Base-by-base conservation (phyloP, 2,888 invertebrate genomes). In the Smittia aterrima region DNA sequence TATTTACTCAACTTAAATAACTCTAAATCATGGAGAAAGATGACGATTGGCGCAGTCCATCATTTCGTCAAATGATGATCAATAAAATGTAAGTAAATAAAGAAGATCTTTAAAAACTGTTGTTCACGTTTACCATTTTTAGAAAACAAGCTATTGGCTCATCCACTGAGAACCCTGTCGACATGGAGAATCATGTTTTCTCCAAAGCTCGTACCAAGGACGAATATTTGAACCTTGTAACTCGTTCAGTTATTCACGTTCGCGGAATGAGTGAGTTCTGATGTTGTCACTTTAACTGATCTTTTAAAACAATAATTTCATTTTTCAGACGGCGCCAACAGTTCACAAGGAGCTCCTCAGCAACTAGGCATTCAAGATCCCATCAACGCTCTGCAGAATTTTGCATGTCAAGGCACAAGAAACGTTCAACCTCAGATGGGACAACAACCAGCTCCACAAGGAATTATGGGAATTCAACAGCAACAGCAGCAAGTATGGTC, bases 121-220 rank as follows among this genome's bases (percentile, higher is more conserved):
- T 54, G 18, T 67, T 62, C 54, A 40, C 16, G 70, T 71, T 25
- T 74, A 53, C 76, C 72, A 74, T 76, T 73, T 64, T 27, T 81
- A 96, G 96, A 79, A 95, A 96, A 79, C 96, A 96, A 82, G 92
- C 93, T 3, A 90, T 96, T 76, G 90, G 92, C 77, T 87, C 88
- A 71, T 91, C 92, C 25, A 92, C 93, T 1, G 90, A 93, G 78
- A 95, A 93, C 81, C 94, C 94, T 78, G 87, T 89, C 75, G 95
- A 96, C 80, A 95, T 96, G 95, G 96, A 97, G 82, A 94, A 89
- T 80, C 95, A 96, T 83, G 94, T 96, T 0, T 96, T 92, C 79
- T 89, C 90, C 81, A 96, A 96, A 81, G 95, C 96, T 0, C 93
- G 92, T 80, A 89, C 88, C 7, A 89, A 91, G 79, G 96, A 96